Percentiles rank a stretch among this genome's conserved stretches.
Conservation (phyloP, 2,797 vertebrate genomes). For the Xenentodon cancila region DNA sequence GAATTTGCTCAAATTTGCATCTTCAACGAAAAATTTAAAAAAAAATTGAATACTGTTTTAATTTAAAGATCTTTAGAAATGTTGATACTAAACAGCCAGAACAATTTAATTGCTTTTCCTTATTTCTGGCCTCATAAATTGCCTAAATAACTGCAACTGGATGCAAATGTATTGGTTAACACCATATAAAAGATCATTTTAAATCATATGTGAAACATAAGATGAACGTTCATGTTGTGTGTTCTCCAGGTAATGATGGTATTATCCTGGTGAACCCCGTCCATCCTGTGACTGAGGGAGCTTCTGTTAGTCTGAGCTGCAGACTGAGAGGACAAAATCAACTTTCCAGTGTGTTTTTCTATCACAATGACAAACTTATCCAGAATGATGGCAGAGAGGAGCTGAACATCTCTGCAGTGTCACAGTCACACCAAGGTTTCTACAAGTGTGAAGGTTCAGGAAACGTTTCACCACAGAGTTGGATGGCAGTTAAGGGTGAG, state of each 20-base stretch:
- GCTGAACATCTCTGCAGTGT: constrained; percentile 43
- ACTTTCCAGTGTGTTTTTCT: too few relatives aligned
- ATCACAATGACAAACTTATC: constrained; percentile 25
- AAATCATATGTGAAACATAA: not conserved
- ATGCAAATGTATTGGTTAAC: too few relatives aligned
- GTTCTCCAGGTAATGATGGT: not conserved
- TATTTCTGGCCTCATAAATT: too few relatives aligned
- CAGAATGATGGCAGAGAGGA: constrained; percentile 22
- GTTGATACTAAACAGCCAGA: too few relatives aligned
- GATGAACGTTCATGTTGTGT: not conserved
- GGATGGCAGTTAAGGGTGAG: constrained; percentile 18
- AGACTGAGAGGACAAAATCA: too few relatives aligned
- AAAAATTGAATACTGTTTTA: too few relatives aligned
- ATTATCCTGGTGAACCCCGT: constrained; percentile 40
- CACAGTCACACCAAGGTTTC: constrained; percentile 51
- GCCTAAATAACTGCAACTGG: too few relatives aligned
- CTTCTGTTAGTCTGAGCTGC: constrained; percentile 33
- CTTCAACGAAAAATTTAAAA: too few relatives aligned
- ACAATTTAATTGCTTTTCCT: too few relatives aligned
- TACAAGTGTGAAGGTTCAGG: constrained; percentile 40
- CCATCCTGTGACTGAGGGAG: constrained; percentile 44
- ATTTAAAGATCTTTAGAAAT: too few relatives aligned
- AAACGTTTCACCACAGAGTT: constrained; percentile 11
- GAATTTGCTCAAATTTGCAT: too few relatives aligned
- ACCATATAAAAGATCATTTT: too few relatives aligned